phyloP scores from a whole-genome alignment of 2,888 invertebrate genomes.

The Aleiodes leptofemur region DNA sequence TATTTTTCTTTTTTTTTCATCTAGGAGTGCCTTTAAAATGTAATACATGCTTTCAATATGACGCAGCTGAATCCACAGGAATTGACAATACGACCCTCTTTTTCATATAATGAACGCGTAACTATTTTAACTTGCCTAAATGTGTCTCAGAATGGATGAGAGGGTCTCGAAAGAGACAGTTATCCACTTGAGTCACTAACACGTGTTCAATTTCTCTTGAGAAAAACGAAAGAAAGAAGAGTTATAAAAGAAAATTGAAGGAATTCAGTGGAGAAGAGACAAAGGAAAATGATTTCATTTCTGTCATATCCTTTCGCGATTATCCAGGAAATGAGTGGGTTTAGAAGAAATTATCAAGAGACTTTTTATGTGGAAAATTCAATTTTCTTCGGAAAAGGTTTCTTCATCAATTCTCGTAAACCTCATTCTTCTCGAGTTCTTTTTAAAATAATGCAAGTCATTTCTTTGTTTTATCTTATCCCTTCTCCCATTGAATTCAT shows the following conservation, averaged over 20 bases:
- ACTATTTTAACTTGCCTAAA: constrained; percentile 16
- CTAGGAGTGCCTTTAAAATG: constrained; percentile 5
- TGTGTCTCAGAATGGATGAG: constrained; percentile 10
- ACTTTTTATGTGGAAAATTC: no score
- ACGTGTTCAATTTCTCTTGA: constrained; percentile 14
- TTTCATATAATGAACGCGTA: not conserved
- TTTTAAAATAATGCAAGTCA: constrained; percentile 24
- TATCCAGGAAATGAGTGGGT: no score
- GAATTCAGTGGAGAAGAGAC: no score
- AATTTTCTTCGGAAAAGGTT: no score
- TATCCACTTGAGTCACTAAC: constrained; percentile 29
- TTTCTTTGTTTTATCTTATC: not conserved
- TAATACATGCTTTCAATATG: constrained; percentile 7
- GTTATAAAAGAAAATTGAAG: not conserved
- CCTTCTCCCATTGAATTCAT: not conserved
- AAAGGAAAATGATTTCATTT: no score
- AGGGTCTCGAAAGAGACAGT: constrained; percentile 15
- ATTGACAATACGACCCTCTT: not conserved
- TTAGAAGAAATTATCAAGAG: no score
- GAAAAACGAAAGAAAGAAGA: not conserved
- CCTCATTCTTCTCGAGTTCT: no score
- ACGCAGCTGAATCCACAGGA: constrained; percentile 13
- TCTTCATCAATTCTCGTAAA: no score
- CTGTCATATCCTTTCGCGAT: no score
- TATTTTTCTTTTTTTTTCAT: not conserved